Conservation (phyloP, 1,140 invertebrate species). For the Drosophila aff. region DNA sequence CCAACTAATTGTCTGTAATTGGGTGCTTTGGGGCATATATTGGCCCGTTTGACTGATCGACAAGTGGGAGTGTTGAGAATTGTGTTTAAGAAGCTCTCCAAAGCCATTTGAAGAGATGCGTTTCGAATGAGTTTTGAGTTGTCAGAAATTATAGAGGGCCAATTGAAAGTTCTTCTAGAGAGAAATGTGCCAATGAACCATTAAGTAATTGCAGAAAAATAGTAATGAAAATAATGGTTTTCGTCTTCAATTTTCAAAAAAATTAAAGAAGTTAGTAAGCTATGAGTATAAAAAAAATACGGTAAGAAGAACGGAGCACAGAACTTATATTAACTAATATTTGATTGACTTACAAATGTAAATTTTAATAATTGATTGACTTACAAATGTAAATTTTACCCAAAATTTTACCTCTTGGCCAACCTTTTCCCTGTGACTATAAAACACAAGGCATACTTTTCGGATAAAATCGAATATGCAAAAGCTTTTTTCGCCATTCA, state of each 20-base stretch:
- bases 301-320: background rate
- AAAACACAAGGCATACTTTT: slow-evolving; percentile 12
- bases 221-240: background rate
- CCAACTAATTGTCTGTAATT: slow-evolving; percentile 78
- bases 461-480: background rate
- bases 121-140: slow-evolving; percentile 4
- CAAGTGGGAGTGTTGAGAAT: slow-evolving; percentile 65
- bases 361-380: too few species aligned
- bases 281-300: background rate
- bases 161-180: slow-evolving; percentile 21
- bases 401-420: too few species aligned
- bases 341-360: too few species aligned
- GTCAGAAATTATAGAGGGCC: slow-evolving; percentile 13
- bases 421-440: background rate
- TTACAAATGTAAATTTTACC: background rate
- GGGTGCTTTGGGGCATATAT: slow-evolving; percentile 46
- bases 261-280: too few species aligned
- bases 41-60: slow-evolving; percentile 65
- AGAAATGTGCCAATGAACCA: slow-evolving; percentile 16
- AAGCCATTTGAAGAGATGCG: slow-evolving; percentile 13
- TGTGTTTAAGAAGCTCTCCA: slow-evolving; percentile 39
- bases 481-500: slow-evolving; percentile 1
- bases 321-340: background rate
- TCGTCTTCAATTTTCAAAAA: too few species aligned
- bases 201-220: background rate